Evolutionary conservation across 2,797 vertebrate species (phyloP), one percentile per base, ranked within the genome.

Genomic region (Neopelma chrysocephalum): DNA sequence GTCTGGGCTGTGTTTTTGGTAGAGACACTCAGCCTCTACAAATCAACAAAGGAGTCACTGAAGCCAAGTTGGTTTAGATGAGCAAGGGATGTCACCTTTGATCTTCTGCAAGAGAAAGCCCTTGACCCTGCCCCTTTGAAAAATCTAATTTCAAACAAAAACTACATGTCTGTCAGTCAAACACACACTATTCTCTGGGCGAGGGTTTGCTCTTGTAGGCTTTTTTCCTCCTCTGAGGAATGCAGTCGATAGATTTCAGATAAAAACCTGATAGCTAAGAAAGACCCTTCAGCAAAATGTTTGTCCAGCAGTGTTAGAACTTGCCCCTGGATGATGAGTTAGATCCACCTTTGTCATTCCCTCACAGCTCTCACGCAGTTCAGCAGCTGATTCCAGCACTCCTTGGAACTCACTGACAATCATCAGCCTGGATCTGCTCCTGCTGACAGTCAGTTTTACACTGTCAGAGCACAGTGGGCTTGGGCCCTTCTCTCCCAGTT

Each of bases 261-360:
- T 94, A 89, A 93, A 94, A 92, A 80, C 43, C 61, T 65, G 70
- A 84, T 89, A 83, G 71, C 85, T 93, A 36, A 17, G 79, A 92
- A 95, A 94, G 93, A 94, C 96, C 95, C 94, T 96, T 93, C 94
- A 95, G 91, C 94, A 94, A 95, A 96, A 94, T 76, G 70, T 96
- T 96, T 96, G 95, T 96, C 94, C 72, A 7, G 61, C 82, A 60
- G 47, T 94, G 94, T 97, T 90, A 72, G 89, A 94, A 96, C 92
- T 95, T 96, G 96, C 73, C 92, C 65, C 64, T 89, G 85, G 79
- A 95, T 96, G 65, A 94, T 90, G 81, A 89, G 42, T 71, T 70
- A 38, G 68, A 91, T 85, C 75, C 87, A 93, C 78, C 69, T 96
- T 75, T 80, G 79, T 38, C 73, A 45, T 53, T 90, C 87, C 81